phyloP scores from a whole-genome alignment of 1,140 invertebrate genomes.

The Drosophila erecta region DNA sequence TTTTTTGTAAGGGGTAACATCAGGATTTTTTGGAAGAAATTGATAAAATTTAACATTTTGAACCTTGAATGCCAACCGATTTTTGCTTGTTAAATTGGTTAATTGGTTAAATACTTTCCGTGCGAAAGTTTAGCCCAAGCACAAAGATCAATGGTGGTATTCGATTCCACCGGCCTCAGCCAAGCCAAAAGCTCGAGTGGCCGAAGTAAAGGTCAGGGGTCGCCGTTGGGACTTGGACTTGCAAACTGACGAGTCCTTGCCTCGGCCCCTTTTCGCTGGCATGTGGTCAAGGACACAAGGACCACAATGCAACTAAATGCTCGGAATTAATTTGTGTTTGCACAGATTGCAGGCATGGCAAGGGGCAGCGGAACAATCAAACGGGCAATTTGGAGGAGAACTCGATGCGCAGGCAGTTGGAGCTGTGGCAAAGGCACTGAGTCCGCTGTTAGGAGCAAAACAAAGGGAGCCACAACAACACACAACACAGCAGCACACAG shows the following conservation, averaged over 20 bases:
- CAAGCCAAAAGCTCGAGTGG: conserved; percentile 1
- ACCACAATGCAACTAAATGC: conserved; percentile 44
- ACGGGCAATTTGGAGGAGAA: neutral
- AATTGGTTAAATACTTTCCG: too few relatives aligned
- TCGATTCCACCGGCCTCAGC: neutral
- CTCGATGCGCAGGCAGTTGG: neutral
- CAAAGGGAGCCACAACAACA: conserved; percentile 28
- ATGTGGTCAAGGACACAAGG: conserved; percentile 36
- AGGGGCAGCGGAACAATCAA: conserved; percentile 7
- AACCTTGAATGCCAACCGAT: too few relatives aligned
- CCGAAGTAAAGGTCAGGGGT: conserved; percentile 31
- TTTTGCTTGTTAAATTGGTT: too few relatives aligned
- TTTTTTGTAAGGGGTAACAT: neutral
- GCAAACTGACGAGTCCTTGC: neutral
- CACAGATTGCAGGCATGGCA: neutral
- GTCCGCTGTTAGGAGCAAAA: conserved; percentile 42
- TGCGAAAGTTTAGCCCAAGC: neutral
- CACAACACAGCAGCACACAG: conserved; percentile 5
- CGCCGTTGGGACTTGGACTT: neutral
- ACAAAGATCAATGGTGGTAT: neutral
- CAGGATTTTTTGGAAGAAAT: neutral
- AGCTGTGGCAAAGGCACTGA: neutral
- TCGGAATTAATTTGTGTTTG: conserved; percentile 45
- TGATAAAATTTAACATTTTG: neutral
- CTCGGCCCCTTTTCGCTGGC: neutral